Evolutionary conservation across 2,888 invertebrate genomes (phyloP).

Genomic region (Microctonus brassicae): DNA sequence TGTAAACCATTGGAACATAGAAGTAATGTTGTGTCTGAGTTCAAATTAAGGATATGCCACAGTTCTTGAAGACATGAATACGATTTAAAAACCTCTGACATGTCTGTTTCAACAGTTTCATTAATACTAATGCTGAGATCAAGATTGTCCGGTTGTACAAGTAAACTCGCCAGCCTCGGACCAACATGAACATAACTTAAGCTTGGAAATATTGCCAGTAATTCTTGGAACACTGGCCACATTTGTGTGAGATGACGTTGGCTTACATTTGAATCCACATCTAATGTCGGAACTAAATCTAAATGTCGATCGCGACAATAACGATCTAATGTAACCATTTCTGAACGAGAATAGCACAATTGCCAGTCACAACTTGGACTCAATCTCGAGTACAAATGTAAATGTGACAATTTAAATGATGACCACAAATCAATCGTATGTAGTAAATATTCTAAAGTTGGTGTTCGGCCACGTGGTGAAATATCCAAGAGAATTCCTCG

Average conservation of each 20-base stretch:
- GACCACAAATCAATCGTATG: constrained; percentile 72
- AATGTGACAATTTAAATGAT: constrained; percentile 72
- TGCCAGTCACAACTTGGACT: constrained; percentile 69
- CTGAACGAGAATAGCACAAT: constrained; percentile 70
- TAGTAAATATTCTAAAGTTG: constrained; percentile 71
- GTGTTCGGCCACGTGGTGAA: constrained; percentile 73
- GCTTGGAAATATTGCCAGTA: constrained; percentile 72
- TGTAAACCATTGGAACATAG: constrained; percentile 70
- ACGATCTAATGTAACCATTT: constrained; percentile 73
- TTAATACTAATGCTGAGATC: constrained; percentile 62
- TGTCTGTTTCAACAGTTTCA: constrained; percentile 67
- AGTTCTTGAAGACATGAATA: constrained; percentile 67
- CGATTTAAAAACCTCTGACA: constrained; percentile 66
- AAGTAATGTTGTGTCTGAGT: constrained; percentile 67
- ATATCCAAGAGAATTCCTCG: constrained; percentile 75
- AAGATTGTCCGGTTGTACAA: constrained; percentile 69
- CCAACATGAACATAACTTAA: constrained; percentile 73
- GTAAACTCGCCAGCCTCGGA: constrained; percentile 72
- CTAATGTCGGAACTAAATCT: constrained; percentile 72
- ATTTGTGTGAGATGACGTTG: constrained; percentile 71
- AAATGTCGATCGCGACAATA: constrained; percentile 73
- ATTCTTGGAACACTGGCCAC: constrained; percentile 72
- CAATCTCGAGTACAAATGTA: constrained; percentile 71
- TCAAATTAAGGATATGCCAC: constrained; percentile 70
- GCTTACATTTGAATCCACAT: constrained; percentile 71